These are phyloP conservation scores for Umimayanthus kanabou DNA, from an alignment of 92 coral and sea anemone species.

Conservation along the genomic window DNA sequence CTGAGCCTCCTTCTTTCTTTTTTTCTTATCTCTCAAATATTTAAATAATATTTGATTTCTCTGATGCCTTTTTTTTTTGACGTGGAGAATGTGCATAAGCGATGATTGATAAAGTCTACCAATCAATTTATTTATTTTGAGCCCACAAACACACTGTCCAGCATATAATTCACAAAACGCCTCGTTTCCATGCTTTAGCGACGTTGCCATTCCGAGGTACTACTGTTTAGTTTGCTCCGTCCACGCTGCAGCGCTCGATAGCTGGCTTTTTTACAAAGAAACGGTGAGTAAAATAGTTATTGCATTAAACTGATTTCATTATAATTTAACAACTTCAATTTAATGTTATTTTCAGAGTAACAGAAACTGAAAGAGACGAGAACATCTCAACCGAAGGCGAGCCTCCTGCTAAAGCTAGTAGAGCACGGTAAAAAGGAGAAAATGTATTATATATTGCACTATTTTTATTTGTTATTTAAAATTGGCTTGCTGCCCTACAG, in stretches of 20 bases:
- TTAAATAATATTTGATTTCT: constrained; percentile 12
- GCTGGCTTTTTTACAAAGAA: constrained; percentile 61
- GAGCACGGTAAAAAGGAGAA: constrained; percentile 63
- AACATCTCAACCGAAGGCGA: constrained; percentile 64
- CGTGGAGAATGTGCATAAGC: constrained; percentile 12
- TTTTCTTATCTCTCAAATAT: constrained; percentile 6
- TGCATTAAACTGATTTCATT: constrained; percentile 58
- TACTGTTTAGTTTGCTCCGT: constrained; percentile 51
- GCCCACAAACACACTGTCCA: constrained; percentile 59
- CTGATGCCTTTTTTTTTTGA: constrained; percentile 10
- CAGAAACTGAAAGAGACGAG: constrained; percentile 45
- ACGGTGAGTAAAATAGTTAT: constrained; percentile 62
- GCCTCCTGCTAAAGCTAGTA: constrained; percentile 68
- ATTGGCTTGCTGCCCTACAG: constrained; percentile 57
- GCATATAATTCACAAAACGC: constrained; percentile 58
- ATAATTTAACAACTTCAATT: constrained; percentile 58
- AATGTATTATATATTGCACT: constrained; percentile 67
- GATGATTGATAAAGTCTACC: not conserved
- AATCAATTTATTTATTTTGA: constrained; percentile 41
- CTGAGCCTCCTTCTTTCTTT: not conserved
- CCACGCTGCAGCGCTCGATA: constrained; percentile 65
- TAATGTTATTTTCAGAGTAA: constrained; percentile 62
- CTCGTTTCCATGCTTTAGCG: constrained; percentile 49
- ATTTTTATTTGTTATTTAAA: constrained; percentile 59
- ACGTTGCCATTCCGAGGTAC: constrained; percentile 58